Evolutionary conservation across 1,140 invertebrate species (phyloP).

Genomic region (Drosophila varians): DNA sequence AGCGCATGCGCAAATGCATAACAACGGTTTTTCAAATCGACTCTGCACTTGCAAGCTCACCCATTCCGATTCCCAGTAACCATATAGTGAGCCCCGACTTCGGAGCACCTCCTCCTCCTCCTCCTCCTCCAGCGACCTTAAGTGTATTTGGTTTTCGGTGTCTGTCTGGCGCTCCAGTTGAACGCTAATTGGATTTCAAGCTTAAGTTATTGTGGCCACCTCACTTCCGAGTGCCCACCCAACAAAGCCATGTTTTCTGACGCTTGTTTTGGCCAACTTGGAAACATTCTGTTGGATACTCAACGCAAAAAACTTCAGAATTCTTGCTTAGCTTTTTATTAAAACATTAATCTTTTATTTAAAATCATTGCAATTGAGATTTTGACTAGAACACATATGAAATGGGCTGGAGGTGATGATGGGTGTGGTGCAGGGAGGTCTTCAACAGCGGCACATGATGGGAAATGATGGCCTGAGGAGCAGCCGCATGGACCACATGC

Average conservation of each 20-base stretch:
- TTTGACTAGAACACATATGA: conserved; percentile 60
- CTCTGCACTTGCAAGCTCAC: conserved; percentile 62
- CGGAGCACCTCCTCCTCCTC: conserved; percentile 1
- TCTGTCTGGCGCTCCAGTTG: conserved; percentile 47
- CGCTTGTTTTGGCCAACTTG: not conserved
- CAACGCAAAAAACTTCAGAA: not conserved
- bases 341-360: not conserved
- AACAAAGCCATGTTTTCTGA: conserved; percentile 19
- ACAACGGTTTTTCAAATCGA: conserved; percentile 74
- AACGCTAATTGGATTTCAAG: conserved; percentile 69
- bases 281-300: conserved; percentile 12
- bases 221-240: conserved; percentile 60
- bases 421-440: conserved; percentile 40
- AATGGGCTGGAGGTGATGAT: conserved; percentile 64
- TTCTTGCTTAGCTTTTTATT: not conserved
- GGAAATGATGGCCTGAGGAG: conserved; percentile 46
- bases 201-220: conserved; percentile 38
- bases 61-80: conserved; percentile 42
- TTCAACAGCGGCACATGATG: conserved; percentile 66
- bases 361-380: not conserved
- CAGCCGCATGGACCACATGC: conserved; percentile 62
- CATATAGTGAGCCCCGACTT: conserved; percentile 1
- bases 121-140: conserved; percentile 49
- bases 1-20: conserved; percentile 79
- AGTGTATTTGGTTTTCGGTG: conserved; percentile 16